These are phyloP conservation scores for Campoletis sonorensis DNA, from an alignment of 1,140 invertebrate species.

Conservation along the genomic window DNA sequence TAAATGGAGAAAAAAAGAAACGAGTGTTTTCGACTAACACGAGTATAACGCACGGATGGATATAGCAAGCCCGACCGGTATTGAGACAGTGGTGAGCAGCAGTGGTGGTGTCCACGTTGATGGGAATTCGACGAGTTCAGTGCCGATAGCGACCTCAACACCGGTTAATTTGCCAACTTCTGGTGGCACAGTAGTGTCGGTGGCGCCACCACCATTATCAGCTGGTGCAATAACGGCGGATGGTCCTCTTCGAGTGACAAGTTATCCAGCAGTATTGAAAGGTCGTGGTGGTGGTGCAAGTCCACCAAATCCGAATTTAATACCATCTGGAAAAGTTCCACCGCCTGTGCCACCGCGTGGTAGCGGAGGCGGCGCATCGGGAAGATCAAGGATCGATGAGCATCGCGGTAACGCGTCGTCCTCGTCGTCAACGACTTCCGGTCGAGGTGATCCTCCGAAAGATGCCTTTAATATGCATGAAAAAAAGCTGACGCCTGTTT, in stretches of 20 bases:
- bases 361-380: constrained; percentile 51
- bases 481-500: constrained; percentile 12
- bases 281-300: constrained; percentile 76
- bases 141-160: constrained; percentile 68
- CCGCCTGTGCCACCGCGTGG: constrained; percentile 89
- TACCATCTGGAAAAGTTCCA: constrained; percentile 80
- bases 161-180: constrained; percentile 60
- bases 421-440: constrained; percentile 60
- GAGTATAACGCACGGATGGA: constrained; percentile 29
- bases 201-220: constrained; percentile 49
- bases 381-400: constrained; percentile 54
- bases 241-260: constrained; percentile 70
- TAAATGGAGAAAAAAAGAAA: constrained; percentile 4
- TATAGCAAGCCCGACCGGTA: constrained; percentile 44
- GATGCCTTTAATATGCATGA: constrained; percentile 53
- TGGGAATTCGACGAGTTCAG: constrained; percentile 45
- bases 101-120: constrained; percentile 29
- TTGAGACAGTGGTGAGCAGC: constrained; percentile 35
- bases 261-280: constrained; percentile 86
- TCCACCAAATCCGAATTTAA: constrained; percentile 70
- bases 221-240: constrained; percentile 58
- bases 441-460: constrained; percentile 71
- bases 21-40: constrained; percentile 27
- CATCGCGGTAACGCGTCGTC: constrained; percentile 53
- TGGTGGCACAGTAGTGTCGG: constrained; percentile 71